Conservation (phyloP, 2,797 vertebrate species). For the Balearica regulorum region DNA sequence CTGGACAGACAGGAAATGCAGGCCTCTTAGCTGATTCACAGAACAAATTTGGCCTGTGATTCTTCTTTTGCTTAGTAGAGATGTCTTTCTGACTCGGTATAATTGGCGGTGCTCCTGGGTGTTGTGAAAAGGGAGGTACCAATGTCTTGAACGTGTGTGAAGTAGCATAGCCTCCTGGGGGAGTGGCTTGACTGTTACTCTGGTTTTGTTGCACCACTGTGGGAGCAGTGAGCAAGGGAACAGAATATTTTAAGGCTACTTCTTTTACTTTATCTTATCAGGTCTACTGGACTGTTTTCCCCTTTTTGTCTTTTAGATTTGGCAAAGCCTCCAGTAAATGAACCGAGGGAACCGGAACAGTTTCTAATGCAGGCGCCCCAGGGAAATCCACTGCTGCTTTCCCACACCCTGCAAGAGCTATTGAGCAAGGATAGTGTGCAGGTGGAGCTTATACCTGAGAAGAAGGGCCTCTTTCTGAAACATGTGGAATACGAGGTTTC, state of each 20-base stretch:
- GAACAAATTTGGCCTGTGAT: conserved; percentile 38
- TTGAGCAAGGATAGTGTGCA: conserved; percentile 85
- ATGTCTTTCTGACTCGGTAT: conserved; percentile 5
- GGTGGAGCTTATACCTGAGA: conserved; percentile 95
- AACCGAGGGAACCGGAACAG: conserved; percentile 71
- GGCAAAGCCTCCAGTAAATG: conserved; percentile 79
- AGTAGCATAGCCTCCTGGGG: not conserved
- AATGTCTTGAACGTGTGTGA: not conserved
- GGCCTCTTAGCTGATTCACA: conserved; percentile 33
- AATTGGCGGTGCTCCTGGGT: conserved; percentile 23
- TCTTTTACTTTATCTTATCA: not conserved
- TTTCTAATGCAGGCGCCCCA: conserved; percentile 83
- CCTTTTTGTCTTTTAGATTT: conserved; percentile 77
- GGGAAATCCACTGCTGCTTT: conserved; percentile 83
- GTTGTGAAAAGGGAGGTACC: conserved; percentile 15
- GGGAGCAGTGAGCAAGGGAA: not conserved
- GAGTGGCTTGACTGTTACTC: not conserved
- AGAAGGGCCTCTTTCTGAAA: conserved; percentile 97
- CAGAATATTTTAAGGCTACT: not conserved
- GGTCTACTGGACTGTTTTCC: not conserved
- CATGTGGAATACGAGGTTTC: conserved; percentile 97
- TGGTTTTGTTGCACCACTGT: not conserved
- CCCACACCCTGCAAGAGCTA: conserved; percentile 85
- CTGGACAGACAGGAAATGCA: conserved; percentile 63
- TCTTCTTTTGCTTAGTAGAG: conserved; percentile 7